Base-by-base conservation (phyloP, 2,888 invertebrate genomes). In the Corbicula japonica region DNA sequence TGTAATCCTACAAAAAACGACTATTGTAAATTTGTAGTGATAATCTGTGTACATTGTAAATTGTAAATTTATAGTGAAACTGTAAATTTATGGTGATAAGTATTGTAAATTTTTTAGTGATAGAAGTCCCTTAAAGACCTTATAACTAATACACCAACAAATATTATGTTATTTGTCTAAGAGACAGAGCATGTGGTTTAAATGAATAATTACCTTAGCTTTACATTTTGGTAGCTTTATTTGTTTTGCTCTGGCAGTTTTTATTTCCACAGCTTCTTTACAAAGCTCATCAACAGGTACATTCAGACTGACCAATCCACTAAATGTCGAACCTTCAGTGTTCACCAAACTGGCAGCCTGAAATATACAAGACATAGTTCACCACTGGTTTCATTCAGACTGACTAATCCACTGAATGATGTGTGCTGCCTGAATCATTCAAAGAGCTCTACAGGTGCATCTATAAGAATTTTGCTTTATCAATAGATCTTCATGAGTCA, bases 291-390 rank as follows among this genome's bases (percentile, higher is more conserved):
- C 86, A 2, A 84, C 83, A 0, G 89, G 88, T 1, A 89, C 80
- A 23, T 90, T 86, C 6, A 91, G 65, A 69, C 88, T 89, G 12
- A 90, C 85, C 10, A 91, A 85, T 21, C 88, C 89, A 30, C 48
- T 60, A 76, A 86, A 91, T 63, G 86, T 78, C 5, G 68, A 60
- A 4, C 80, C 83, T 0, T 71, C 80, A 1, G 60, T 69, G 58
- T 90, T 88, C 18, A 90, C 86, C 50, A 80, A 84, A 0, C 83
- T 76, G 15, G 89, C 83, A 12, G 90, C 91, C 91, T 91, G 80
- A 8, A 76, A 63, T 10, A 46, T 23, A 41, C 35, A 62, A n/a
- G n/a, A n/a, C n/a, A n/a, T n/a, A n/a, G n/a, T n/a, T n/a, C n/a
- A n/a, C n/a, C n/a, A n/a, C n/a, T n/a, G n/a, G n/a, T n/a, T n/a